Conservation (phyloP, 35 echinoderm and acorn worm species). For the Lytechinus pictus region DNA sequence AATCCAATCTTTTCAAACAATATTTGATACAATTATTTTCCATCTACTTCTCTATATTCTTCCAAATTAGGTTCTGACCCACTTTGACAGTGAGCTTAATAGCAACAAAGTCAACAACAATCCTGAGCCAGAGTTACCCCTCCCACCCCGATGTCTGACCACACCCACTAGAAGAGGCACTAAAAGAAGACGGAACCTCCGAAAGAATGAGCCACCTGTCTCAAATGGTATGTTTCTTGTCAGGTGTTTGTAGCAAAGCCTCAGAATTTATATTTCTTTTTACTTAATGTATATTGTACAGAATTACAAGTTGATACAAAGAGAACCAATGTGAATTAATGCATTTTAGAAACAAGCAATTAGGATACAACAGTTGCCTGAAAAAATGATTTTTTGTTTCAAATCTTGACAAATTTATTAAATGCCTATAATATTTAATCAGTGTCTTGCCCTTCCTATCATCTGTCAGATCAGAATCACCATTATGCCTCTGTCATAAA, state of each 20-base stretch:
- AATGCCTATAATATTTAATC: too few relatives aligned
- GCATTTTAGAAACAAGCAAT: too few relatives aligned
- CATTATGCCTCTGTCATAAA: too few relatives aligned
- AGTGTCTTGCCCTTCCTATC: too few relatives aligned
- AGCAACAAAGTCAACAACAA: conserved; percentile 68
- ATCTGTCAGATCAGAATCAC: too few relatives aligned
- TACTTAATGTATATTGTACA: background rate
- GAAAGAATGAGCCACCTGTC: conserved; percentile 59
- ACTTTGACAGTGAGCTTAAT: conserved; percentile 50
- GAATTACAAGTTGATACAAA: background rate
- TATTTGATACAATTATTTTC: too few relatives aligned
- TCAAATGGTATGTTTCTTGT: conserved; percentile 55
- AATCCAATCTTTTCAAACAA: background rate
- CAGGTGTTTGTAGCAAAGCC: background rate
- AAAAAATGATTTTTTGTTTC: too few relatives aligned
- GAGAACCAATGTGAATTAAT: too few relatives aligned
- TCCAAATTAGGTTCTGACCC: conserved; percentile 51
- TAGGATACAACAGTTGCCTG: too few relatives aligned
- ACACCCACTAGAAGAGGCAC: conserved; percentile 64
- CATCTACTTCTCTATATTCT: too few relatives aligned
- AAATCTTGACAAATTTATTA: too few relatives aligned
- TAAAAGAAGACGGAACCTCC: conserved; percentile 64
- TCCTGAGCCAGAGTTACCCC: conserved; percentile 22
- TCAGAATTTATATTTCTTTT: background rate
- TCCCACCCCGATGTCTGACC: conserved; percentile 33